Evolutionary conservation across 2,797 vertebrate genomes (phyloP).

Genomic region (Argyrosomus regius): DNA sequence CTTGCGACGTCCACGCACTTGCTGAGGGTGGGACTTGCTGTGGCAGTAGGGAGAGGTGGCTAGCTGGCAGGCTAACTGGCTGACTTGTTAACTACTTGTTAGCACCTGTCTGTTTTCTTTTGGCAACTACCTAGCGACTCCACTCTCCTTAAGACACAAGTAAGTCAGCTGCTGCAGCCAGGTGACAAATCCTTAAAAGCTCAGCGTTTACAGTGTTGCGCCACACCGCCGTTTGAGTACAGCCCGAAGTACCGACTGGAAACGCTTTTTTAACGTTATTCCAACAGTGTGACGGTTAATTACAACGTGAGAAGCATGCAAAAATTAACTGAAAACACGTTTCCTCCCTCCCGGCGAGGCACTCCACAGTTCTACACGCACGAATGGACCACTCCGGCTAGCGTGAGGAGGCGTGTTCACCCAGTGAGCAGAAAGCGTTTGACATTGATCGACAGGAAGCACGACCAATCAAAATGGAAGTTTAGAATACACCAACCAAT

Average conservation of each 20-base stretch:
- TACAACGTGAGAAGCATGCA: conserved; percentile 11
- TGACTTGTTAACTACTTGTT: conserved; percentile 65
- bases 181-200: conserved; percentile 38
- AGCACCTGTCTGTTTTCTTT: conserved; percentile 53
- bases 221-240: conserved; percentile 11
- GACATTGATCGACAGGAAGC: conserved; percentile 54
- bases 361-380: conserved; percentile 34
- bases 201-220: conserved; percentile 24
- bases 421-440: conserved; percentile 3
- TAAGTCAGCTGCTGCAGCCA: conserved; percentile 38
- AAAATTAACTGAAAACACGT: conserved; percentile 23
- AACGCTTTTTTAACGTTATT: conserved; percentile 14
- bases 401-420: conserved; percentile 76
- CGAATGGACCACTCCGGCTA: conserved; percentile 33
- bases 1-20: conserved; percentile 74
- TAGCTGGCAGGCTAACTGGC: conserved; percentile 65
- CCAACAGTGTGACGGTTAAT: neutral
- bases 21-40: conserved; percentile 79
- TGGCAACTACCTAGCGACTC: conserved; percentile 27
- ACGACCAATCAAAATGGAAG: conserved; percentile 20
- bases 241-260: conserved; percentile 2
- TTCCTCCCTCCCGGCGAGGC: conserved; percentile 41
- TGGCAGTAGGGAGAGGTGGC: conserved; percentile 43
- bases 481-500: conserved; percentile 41
- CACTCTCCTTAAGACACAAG: conserved; percentile 39